Evolutionary conservation across 2,797 vertebrate species (phyloP).

Genomic region (Pagetopsis macropterus): DNA sequence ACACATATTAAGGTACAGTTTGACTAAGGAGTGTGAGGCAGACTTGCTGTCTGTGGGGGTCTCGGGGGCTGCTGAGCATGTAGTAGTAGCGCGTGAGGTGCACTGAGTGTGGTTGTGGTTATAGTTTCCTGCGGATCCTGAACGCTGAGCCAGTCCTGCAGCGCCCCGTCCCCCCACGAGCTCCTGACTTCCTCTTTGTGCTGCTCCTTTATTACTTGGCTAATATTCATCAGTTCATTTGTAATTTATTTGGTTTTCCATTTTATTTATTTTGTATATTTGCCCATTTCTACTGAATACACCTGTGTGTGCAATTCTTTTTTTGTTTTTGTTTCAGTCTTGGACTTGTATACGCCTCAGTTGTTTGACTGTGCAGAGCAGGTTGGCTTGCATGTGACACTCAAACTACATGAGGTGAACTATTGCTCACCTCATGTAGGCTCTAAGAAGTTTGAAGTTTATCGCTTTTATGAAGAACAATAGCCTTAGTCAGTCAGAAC

Average conservation of each 20-base stretch:
- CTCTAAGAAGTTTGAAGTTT: conserved; percentile 13
- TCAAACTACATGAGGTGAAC: neutral
- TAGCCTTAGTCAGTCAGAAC: conserved; percentile 13
- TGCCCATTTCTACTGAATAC: conserved; percentile 85
- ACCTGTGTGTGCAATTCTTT: conserved; percentile 80
- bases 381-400: conserved; percentile 27
- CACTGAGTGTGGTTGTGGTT: conserved; percentile 79
- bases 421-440: conserved; percentile 19
- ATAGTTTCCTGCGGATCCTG: conserved; percentile 87
- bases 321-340: conserved; percentile 46
- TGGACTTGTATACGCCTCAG: conserved; percentile 53
- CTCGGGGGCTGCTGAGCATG: conserved; percentile 74
- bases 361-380: conserved; percentile 46
- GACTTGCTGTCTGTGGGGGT: conserved; percentile 59
- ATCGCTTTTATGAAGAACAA: conserved; percentile 15
- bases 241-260: conserved; percentile 76
- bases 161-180: conserved; percentile 66
- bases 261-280: conserved; percentile 79
- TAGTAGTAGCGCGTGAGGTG: conserved; percentile 72
- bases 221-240: conserved; percentile 65
- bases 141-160: conserved; percentile 87
- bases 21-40: conserved; percentile 60
- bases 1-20: conserved; percentile 64
- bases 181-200: conserved; percentile 62
- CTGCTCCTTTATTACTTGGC: conserved; percentile 71